These are phyloP conservation scores for Toxotes jaculatrix DNA, from an alignment of 2,113 vertebrate species.

Conservation along the genomic window DNA sequence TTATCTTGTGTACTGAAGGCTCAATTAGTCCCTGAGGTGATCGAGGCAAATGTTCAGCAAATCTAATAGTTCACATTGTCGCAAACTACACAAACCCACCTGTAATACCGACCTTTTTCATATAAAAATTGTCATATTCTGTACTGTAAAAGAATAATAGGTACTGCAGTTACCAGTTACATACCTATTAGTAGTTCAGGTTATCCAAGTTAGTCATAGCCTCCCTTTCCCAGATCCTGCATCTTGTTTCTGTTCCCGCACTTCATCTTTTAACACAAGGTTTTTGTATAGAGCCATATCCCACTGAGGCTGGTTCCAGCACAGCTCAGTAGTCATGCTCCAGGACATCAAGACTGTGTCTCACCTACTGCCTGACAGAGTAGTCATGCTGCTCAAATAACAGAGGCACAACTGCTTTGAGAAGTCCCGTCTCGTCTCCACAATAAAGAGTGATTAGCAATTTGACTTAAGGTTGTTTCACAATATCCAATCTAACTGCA, in stretches of 20 bases:
- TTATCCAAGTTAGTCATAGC: slow-evolving; percentile 3
- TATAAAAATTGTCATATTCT: neutral
- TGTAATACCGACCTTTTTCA: neutral
- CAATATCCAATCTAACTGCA: neutral
- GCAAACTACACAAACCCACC: neutral
- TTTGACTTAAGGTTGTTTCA: slow-evolving; percentile 4
- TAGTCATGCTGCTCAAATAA: slow-evolving; percentile 13
- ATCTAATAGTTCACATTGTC: slow-evolving; percentile 10
- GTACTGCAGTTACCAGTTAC: neutral
- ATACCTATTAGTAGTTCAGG: slow-evolving; percentile 3
- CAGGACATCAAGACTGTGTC: neutral
- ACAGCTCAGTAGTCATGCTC: slow-evolving; percentile 7
- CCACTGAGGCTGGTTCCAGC: slow-evolving; percentile 4
- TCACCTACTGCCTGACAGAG: neutral
- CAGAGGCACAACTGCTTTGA: neutral
- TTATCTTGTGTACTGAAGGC: slow-evolving; percentile 10
- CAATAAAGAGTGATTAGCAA: slow-evolving; percentile 4
- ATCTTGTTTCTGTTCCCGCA: neutral
- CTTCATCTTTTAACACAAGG: neutral
- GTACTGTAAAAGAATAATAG: neutral
- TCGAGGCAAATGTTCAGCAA: slow-evolving; percentile 1
- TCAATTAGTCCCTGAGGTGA: slow-evolving; percentile 12
- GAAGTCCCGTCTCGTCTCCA: neutral
- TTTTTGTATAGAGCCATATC: slow-evolving; percentile 10
- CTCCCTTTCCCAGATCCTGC: slow-evolving; percentile 5